Base-by-base conservation (phyloP, 2,797 vertebrate species). In the Spheniscus humboldti region DNA sequence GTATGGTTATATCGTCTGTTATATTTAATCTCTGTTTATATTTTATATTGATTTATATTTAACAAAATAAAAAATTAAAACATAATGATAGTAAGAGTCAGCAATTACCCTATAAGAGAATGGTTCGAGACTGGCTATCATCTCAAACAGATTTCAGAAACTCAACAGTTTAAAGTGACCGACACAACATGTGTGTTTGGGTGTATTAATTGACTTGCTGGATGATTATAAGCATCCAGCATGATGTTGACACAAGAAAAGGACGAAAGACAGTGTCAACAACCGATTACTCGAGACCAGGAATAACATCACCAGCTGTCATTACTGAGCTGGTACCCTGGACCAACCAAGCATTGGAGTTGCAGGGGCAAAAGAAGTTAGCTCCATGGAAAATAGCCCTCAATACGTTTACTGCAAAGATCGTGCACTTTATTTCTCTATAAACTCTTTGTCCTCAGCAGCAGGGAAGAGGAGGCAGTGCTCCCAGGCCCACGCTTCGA, bases 361-460 rank as follows among this genome's bases (percentile, higher is more conserved):
- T 30, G 25, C 35, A 71, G 52, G 13, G 11, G 6, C 39, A 39
- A 41, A 50, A 52, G 22, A 75, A 55, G 7, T 3, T 27, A 22
- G 7, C 16, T 45, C 52, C 4, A 7, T 4, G 7, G 13, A 28
- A 87, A 84, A 31, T 0, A 60, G 23, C 18, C n/a, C 55, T 57
- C 35, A 4, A 35, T 8, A 1, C 6, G 6, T 9, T 14, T n/a
- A 9, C 39, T 33, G 14, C 33, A 16, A 43, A 50, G 66, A 6
- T 7, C 0, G 0, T 3, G 3, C 4, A 1, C 16, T 55, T 53
- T 20, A 23, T n/a, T 59, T 52, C 47, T 33, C n/a, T 33, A 1
- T 6, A 43, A 55, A 31, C 22, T 6, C 13, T 28, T 52, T 11
- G 4, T 13, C 23, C 22, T 39, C 16, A n/a, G 18, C 24, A 55